These are phyloP conservation scores for Spodoptera litura DNA, from an alignment of 1,140 invertebrate species.

Conservation along the genomic window DNA sequence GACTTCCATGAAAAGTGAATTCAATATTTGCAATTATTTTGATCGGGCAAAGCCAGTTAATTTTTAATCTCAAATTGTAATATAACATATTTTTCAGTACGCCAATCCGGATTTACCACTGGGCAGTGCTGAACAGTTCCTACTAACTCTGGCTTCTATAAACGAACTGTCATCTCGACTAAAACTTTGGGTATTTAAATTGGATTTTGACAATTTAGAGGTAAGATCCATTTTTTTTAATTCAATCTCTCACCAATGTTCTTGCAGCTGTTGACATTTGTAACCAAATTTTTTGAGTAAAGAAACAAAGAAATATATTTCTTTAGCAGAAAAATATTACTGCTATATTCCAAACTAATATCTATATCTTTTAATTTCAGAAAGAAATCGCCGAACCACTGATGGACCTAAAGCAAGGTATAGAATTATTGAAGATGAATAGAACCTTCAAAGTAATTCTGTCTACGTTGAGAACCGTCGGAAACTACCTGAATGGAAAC, in stretches of 20 bases:
- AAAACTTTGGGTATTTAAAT: conserved; percentile 99
- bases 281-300: no score
- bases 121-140: conserved; percentile 99
- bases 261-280: no score
- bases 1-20: no score
- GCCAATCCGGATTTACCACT: conserved; percentile 97
- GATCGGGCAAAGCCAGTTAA: no score
- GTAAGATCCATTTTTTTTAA: conserved; percentile 81
- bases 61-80: no score
- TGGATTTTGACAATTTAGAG: conserved; percentile 99
- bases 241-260: no score
- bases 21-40: no score
- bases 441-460: conserved; percentile 98
- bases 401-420: conserved; percentile 99
- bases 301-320: no score
- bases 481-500: conserved; percentile 98
- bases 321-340: neutral
- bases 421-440: conserved; percentile 95
- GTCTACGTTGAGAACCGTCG: conserved; percentile 96
- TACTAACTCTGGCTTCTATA: conserved; percentile 97
- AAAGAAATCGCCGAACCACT: conserved; percentile 99
- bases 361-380: conserved; percentile 62
- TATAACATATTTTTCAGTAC: conserved; percentile 86
- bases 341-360: neutral
- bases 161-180: conserved; percentile 97